Base-by-base conservation (phyloP, 2,888 invertebrate species). In the Campoplex nolae region DNA sequence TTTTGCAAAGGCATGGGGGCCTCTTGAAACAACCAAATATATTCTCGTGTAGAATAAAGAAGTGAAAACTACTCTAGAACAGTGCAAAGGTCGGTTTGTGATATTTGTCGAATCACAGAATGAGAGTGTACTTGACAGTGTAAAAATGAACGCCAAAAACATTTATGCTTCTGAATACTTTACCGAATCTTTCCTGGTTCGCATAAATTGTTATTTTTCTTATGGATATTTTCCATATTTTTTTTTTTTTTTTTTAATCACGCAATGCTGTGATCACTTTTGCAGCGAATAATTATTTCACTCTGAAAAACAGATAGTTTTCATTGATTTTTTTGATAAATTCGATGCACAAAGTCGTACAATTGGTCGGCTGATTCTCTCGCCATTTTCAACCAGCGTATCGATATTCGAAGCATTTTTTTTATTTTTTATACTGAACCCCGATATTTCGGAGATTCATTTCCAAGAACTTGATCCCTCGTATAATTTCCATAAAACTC, bases 401-500 rank as follows among this genome's bases (percentile, higher is more conserved):
- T 84, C 78, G 82, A 32, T 51, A 54, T 38, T 7, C 56, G 11
- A n/a, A 38, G 2, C 1, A 32, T 3, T 56, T 45, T 75, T 23
- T 23, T 23, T 23, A 0, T 23, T 23, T 23, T 58, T 38, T 58
- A 32, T 16, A 28, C 32, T 42, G 7, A 3, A 18, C 23, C 42
- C 23, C 58, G 16, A 23, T 62, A 45, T 80, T 83, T 71, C 73
- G 54, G 45, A 68, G 42, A 74, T 80, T 74, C 83, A 35, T 73
- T 76, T 84, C 38, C 78, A 81, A 83, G 86, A 87, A 88, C 82
- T 89, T 85, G 86, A 87, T 87, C 88, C 86, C 86, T 89, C 85
- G 87, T 89, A 89, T 89, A 87, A 88, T 89, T 89, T 89, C 84
- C 88, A 88, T 88, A 87, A 88, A 89, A 88, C 84, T 87, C 83